phyloP scores from a whole-genome alignment of 2,888 invertebrate species.

The Mythimna pallens region DNA sequence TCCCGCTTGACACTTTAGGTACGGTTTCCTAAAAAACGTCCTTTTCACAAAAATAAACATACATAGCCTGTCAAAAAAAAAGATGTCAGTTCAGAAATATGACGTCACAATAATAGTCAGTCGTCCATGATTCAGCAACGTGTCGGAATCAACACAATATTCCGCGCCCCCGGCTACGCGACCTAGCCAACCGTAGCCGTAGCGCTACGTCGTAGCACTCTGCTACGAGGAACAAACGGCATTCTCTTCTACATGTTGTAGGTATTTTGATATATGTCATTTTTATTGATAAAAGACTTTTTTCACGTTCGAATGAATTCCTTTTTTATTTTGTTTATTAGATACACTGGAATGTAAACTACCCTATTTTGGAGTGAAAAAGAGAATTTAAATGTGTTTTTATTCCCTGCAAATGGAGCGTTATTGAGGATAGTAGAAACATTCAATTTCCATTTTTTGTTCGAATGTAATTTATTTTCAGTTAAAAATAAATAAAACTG shows the following conservation, averaged over 20 bases:
- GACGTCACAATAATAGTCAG: conserved; percentile 5
- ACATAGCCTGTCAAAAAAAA: not conserved
- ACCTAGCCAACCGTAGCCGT: conserved; percentile 48
- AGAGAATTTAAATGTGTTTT: too few species aligned
- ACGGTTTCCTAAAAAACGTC: not conserved
- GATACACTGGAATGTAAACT: too few species aligned
- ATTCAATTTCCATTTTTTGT: too few species aligned
- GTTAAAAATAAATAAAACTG: too few species aligned
- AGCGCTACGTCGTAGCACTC: conserved; percentile 49
- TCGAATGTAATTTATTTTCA: too few species aligned
- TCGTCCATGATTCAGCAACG: conserved; percentile 12
- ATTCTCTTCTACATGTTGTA: not conserved
- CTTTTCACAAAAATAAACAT: not conserved
- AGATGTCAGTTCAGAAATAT: not conserved
- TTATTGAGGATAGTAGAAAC: too few species aligned
- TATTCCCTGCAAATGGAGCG: too few species aligned
- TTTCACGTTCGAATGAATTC: not conserved
- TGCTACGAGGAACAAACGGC: conserved; percentile 38
- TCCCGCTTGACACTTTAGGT: too few species aligned
- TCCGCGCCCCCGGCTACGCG: conserved; percentile 54
- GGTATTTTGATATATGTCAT: not conserved
- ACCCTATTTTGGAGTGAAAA: too few species aligned
- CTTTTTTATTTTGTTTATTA: too few species aligned
- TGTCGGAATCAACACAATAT: conserved; percentile 38
- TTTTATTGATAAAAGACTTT: not conserved